phyloP scores from a whole-genome alignment of 1,140 invertebrate genomes.

The Zaprionus vittiger region DNA sequence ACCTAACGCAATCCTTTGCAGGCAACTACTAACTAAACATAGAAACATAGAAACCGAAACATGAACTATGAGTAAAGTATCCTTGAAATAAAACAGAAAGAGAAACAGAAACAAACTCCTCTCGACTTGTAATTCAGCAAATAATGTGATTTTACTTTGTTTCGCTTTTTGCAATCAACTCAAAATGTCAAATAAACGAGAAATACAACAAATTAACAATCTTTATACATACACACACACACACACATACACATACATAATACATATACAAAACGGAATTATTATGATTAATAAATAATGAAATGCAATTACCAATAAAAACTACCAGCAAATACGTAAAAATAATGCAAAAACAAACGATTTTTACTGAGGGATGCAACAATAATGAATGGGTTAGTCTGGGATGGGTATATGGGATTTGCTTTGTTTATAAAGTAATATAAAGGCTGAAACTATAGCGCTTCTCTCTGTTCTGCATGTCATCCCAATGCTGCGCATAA shows the following conservation, averaged over 20 bases:
- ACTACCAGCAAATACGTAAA: conserved; percentile 82
- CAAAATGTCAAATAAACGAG: conserved; percentile 44
- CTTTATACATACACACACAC: conserved; percentile 72
- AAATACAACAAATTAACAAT: conserved; percentile 45
- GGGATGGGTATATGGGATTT: too few species aligned
- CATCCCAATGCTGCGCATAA: too few species aligned
- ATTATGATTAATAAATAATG: conserved; percentile 73
- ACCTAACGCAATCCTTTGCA: conserved; percentile 49
- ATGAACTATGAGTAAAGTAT: conserved; percentile 47
- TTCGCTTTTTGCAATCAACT: conserved; percentile 69
- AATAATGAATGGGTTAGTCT: too few species aligned
- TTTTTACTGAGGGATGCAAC: not conserved
- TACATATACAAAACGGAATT: conserved; percentile 66
- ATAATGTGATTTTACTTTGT: conserved; percentile 71
- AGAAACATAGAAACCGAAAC: conserved; percentile 16
- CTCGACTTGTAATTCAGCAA: conserved; percentile 45
- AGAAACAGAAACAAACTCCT: conserved; percentile 20
- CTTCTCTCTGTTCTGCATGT: too few species aligned
- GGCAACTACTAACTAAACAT: conserved; percentile 57
- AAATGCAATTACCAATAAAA: conserved; percentile 83
- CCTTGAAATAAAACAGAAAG: conserved; percentile 45
- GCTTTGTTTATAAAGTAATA: too few species aligned
- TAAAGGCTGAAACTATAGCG: too few species aligned
- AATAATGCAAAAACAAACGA: conserved; percentile 30
- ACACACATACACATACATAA: conserved; percentile 61